These are phyloP conservation scores for Aphidius colemani DNA, from an alignment of 2,888 invertebrate species.

Conservation along the genomic window DNA sequence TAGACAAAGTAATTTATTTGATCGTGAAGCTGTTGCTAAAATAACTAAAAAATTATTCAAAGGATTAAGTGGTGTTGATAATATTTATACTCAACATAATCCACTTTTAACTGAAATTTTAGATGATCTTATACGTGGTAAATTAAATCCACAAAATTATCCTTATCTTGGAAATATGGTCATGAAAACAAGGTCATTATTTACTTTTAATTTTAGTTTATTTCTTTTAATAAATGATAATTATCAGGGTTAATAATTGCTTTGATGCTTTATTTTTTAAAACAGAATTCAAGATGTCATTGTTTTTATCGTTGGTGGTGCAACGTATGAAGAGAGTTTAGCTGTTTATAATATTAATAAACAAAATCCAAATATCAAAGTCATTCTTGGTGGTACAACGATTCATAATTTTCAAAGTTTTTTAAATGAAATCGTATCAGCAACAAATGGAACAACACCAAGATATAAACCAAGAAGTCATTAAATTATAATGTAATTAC, in stretches of 20 bases:
- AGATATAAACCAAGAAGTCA: slow-evolving; percentile 63
- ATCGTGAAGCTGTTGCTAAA: slow-evolving; percentile 81
- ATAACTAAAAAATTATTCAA: slow-evolving; percentile 90
- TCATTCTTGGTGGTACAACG: slow-evolving; percentile 89
- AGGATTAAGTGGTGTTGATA: slow-evolving; percentile 95
- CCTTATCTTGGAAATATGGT: slow-evolving; percentile 74
- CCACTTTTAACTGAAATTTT: slow-evolving; percentile 87
- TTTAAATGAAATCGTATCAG: slow-evolving; percentile 73
- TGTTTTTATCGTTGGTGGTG: slow-evolving; percentile 94
- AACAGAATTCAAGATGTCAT: slow-evolving; percentile 88
- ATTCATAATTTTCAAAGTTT: slow-evolving; percentile 88
- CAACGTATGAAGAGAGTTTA: slow-evolving; percentile 94
- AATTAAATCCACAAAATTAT: slow-evolving; percentile 83
- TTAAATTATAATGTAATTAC: slow-evolving; percentile 32
- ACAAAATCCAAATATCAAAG: slow-evolving; percentile 73
- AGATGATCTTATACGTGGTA: slow-evolving; percentile 88
- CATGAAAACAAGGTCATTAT: slow-evolving; percentile 61
- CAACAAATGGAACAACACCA: slow-evolving; percentile 70
- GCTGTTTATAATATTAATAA: slow-evolving; percentile 82
- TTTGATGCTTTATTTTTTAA: slow-evolving; percentile 6
- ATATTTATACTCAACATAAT: slow-evolving; percentile 98
- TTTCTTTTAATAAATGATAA: slow-evolving; percentile 13
- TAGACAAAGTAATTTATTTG: slow-evolving; percentile 82
- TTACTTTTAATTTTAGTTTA: slow-evolving; percentile 9
- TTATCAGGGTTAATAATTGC: slow-evolving; percentile 4